Percentiles rank a stretch among this genome's conserved stretches.
Conservation (phyloP, 2,888 invertebrate species). For the Morpho achilles region DNA sequence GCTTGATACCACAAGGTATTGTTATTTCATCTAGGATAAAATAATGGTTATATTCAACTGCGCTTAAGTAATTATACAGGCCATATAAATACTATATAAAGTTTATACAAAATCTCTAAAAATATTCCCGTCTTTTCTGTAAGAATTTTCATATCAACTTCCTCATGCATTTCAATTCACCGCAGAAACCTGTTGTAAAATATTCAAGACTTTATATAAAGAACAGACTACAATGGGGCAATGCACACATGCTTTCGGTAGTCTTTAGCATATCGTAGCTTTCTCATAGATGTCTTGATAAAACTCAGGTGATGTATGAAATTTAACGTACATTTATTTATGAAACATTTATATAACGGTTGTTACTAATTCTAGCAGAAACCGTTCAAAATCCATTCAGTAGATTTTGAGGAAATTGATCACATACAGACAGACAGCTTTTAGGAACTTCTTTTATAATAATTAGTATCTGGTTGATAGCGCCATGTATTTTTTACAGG, state of each 20-base stretch:
- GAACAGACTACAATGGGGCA: conserved; percentile 25
- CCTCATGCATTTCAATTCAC: conserved; percentile 16
- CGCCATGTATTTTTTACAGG: too few species aligned
- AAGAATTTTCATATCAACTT: conserved; percentile 6
- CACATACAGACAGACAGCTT: too few species aligned
- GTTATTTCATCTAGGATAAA: too few species aligned
- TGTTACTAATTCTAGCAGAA: too few species aligned
- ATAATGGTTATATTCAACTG: background rate
- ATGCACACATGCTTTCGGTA: conserved; percentile 52
- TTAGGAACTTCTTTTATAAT: too few species aligned
- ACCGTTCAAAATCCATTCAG: too few species aligned
- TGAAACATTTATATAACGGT: too few species aligned
- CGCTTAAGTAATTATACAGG: too few species aligned
- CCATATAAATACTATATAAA: background rate
- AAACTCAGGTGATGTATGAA: conserved; percentile 36
- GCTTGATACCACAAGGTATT: too few species aligned
- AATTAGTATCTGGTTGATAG: too few species aligned
- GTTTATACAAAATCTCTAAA: background rate
- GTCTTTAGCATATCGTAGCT: conserved; percentile 60
- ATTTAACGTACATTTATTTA: background rate
- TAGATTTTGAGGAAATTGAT: too few species aligned
- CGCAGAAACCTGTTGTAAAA: conserved; percentile 21
- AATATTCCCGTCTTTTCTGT: background rate
- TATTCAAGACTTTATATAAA: conserved; percentile 24
- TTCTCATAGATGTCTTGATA: conserved; percentile 67